Conservation (phyloP, 2,113 vertebrate genomes). For the Thalassoma bifasciatum region DNA sequence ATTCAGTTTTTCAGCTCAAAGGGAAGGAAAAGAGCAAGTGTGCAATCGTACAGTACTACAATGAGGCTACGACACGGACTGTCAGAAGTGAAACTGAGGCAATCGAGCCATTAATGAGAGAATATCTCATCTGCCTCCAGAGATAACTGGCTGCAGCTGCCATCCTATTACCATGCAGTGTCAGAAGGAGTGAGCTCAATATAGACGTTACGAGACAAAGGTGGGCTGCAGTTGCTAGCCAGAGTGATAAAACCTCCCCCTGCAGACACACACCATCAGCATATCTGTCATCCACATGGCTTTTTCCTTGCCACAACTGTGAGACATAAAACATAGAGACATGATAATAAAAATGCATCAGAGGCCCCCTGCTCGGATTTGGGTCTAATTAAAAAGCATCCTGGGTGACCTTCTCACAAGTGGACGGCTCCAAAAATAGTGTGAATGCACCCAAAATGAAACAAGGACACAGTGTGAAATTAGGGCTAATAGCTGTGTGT, state of each 20-base stretch:
- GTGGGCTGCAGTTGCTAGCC: slow-evolving; percentile 33
- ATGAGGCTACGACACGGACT: slow-evolving; percentile 26
- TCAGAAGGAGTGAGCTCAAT: slow-evolving; percentile 40
- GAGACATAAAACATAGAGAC: background rate
- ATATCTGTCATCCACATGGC: slow-evolving; percentile 12
- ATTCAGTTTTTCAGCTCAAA: slow-evolving; percentile 13
- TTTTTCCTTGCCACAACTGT: slow-evolving; percentile 25
- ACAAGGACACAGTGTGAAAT: slow-evolving; percentile 43
- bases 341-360: slow-evolving; percentile 5
- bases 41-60: slow-evolving; percentile 4
- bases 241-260: slow-evolving; percentile 31
- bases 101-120: slow-evolving; percentile 58
- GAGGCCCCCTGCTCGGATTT: slow-evolving; percentile 10
- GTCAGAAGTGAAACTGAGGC: slow-evolving; percentile 40
- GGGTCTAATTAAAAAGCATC: slow-evolving; percentile 56
- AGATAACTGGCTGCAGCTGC: slow-evolving; percentile 53
- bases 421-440: slow-evolving; percentile 55
- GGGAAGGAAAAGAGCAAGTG: background rate
- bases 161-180: slow-evolving; percentile 43
- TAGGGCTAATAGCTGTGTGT: background rate
- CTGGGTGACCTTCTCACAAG: slow-evolving; percentile 48
- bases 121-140: slow-evolving; percentile 56
- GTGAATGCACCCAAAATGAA: slow-evolving; percentile 31
- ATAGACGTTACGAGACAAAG: slow-evolving; percentile 59
- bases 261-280: background rate